Conservation (phyloP, 2,888 invertebrate species). For the Elegia similella region DNA sequence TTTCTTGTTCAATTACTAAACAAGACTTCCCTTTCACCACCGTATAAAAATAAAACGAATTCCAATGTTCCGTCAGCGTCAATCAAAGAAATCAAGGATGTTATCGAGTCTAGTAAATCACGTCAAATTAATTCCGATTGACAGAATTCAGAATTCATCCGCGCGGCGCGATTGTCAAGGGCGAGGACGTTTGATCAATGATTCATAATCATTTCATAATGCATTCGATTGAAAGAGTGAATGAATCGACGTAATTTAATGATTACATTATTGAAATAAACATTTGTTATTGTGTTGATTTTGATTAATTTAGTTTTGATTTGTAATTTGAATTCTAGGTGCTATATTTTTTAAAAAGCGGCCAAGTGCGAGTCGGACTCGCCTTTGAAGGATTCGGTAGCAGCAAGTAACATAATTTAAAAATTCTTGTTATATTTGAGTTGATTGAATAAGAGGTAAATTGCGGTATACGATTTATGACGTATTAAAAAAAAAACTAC, state of each 20-base stretch:
- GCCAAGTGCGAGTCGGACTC: too few species aligned
- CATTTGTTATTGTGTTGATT: neutral
- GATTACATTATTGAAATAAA: neutral
- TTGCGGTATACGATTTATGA: too few species aligned
- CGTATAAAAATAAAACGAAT: neutral
- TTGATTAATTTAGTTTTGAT: neutral
- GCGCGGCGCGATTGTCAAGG: constrained; percentile 27
- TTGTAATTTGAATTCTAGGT: too few species aligned
- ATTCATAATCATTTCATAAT: neutral
- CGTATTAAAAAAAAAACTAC: too few species aligned
- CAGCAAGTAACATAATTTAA: too few species aligned
- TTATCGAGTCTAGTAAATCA: neutral
- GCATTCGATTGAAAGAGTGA: neutral
- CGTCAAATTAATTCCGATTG: constrained; percentile 2
- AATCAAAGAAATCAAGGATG: constrained; percentile 8
- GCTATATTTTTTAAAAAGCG: too few species aligned
- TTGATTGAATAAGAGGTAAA: too few species aligned
- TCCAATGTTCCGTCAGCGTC: constrained; percentile 14
- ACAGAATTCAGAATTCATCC: constrained; percentile 5
- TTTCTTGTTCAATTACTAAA: too few species aligned
- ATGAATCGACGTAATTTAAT: neutral
- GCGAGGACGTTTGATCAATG: constrained; percentile 14
- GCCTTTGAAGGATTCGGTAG: too few species aligned
- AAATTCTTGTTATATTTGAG: too few species aligned
- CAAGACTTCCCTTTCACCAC: too few species aligned